A percentile compares a stretch with the other conserved stretches of the same genome.
Evolutionary conservation across 2,888 invertebrate species (phyloP).

Genomic region (Pollenia labialis): DNA sequence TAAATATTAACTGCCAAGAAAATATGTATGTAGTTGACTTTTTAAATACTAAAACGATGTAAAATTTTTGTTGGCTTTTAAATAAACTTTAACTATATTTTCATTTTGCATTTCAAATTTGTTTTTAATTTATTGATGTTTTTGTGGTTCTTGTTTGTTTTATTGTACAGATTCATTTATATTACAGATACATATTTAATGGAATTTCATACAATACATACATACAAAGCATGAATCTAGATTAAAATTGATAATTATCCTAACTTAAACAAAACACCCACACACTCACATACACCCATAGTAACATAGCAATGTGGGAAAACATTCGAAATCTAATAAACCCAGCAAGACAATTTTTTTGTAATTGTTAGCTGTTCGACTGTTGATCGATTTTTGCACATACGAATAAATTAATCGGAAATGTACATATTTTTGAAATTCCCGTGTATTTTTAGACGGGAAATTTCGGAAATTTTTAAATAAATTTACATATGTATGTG

Average conservation of each 20-base stretch:
- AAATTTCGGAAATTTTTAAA: too few relatives aligned
- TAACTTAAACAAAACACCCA: conserved; percentile 19
- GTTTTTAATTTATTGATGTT: conserved; percentile 39
- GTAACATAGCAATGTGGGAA: neutral
- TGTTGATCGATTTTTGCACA: too few relatives aligned
- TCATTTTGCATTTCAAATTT: neutral
- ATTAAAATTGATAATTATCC: conserved; percentile 24
- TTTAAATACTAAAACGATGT: too few relatives aligned
- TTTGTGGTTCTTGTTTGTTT: conserved; percentile 15
- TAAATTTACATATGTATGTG: too few relatives aligned
- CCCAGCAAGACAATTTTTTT: too few relatives aligned
- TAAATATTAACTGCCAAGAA: too few relatives aligned
- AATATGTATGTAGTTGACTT: too few relatives aligned
- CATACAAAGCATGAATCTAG: conserved; percentile 29
- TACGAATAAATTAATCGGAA: too few relatives aligned
- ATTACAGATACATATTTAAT: conserved; percentile 24
- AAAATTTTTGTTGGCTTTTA: neutral
- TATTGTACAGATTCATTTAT: conserved; percentile 45
- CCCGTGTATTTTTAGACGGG: too few relatives aligned
- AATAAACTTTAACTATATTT: conserved; percentile 25
- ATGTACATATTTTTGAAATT: too few relatives aligned
- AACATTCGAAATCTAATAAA: too few relatives aligned
- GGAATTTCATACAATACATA: conserved; percentile 42
- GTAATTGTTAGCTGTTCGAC: too few relatives aligned
- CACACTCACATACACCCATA: neutral